Evolutionary conservation across 2,797 vertebrate genomes (phyloP), one percentile per base, ranked within the genome.

Genomic region (Sarcophilus harrisii): DNA sequence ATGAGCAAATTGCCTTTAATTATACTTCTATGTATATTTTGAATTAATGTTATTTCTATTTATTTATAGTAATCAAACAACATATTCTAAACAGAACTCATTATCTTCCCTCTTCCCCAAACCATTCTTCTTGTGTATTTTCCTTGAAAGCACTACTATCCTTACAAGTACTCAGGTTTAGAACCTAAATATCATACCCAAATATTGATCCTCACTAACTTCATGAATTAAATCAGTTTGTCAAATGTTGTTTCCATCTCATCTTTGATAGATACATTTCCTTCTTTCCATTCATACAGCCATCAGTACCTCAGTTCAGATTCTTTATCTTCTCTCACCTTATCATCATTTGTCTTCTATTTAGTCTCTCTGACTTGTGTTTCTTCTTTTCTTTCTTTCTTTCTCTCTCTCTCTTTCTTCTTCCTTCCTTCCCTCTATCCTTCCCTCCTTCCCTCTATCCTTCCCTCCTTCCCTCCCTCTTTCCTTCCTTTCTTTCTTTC

Each of bases 401-500:
- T 52, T 18, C 13, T 16, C 57, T 57, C 3, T 14, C 57, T 57
- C 1, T 1, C 13, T 57, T 18, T 52, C 52, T 5, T 52, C 55
- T 57, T 14, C 11, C 55, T 11, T 14, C 11, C 49, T 2, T 49
- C 4, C 49, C 49, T 49, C 4, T 1, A 2, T 49, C 4, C 49
- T 4, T 49, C 4, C 49, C 49, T 4, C 4, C 49, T 4, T 4
- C 4, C 49, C 49, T 4, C 4, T 49, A 1, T 4, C 1, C 49
- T 4, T 49, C 4, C 49, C n/a, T n/a, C n/a, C 49, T 2, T 49
- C 4, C 49, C 49, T 49, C 4, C 1, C 2, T 49, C 4, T 49
- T 4, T 49, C 4, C 49, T 49, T 4, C 4, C 49, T 4, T 4
- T 4, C 49, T 4, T 4, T 4, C 49, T 49, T 4, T 1, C 49